Base-by-base conservation (phyloP, 2,113 vertebrate genomes). In the Microcebus murinus region DNA sequence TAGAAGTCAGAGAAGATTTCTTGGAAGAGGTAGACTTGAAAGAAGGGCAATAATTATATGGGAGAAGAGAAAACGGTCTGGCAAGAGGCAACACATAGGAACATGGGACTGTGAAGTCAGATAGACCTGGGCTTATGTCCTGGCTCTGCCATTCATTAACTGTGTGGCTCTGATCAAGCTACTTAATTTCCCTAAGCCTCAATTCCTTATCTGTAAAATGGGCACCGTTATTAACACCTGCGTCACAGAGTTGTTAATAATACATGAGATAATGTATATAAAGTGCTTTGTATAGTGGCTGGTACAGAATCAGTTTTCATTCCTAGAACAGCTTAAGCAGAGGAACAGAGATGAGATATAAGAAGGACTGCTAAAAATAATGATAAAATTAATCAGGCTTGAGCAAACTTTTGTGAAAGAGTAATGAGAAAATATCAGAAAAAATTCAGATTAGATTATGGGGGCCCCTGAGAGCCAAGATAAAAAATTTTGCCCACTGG, bases 401-500 rank as follows among this genome's bases (percentile, higher is more conserved):
- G 81, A 90, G 57, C 36, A 90, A 92, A 82, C 61, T 59, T 92
- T 73, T 87, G 29, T 68, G 13, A 14, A 95, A 91, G 48, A 89
- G 21, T 74, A 80, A 80, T 29, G 34, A 88, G 12, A 90, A 89
- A 90, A 94, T 55, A 48, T 20, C 61, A 31, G 73, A 1, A 5
- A 87, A 77, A 76, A 17, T 31, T 86, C 71, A 52, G 68, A 39
- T 65, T 48, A 67, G 63, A 68, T 74, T 48, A 31, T 36, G 50
- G 68, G 68, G 39, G 7, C 4, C 21, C n/a, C 59, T 61, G 15
- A 86, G 18, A 61, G 45, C 14, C 50, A 63, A 83, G 87, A 74
- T 80, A 92, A 68, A 6, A 52, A 20, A 2, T 48, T 70, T 81
- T 71, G 23, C 25, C 36, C 8, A 34, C 3, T 45, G 48, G 4